phyloP scores from a whole-genome alignment of 53 echinoderm and acorn worm genomes.

The Temnopleurus reevesii region DNA sequence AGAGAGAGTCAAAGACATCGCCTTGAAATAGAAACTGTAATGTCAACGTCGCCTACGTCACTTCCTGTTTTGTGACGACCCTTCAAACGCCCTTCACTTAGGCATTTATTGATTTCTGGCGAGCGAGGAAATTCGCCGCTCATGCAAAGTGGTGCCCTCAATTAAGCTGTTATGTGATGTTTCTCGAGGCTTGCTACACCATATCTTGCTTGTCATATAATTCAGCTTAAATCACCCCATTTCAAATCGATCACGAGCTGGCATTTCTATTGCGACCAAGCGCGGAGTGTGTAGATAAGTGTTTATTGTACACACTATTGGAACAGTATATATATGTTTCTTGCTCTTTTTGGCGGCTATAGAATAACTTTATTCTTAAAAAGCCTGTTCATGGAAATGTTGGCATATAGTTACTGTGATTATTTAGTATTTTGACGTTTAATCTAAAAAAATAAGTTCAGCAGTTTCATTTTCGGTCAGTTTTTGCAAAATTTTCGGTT shows the following conservation, averaged over 20 bases:
- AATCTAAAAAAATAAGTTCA: too few species aligned
- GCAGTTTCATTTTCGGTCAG: too few species aligned
- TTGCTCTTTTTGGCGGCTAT: too few species aligned
- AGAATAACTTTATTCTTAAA: background rate
- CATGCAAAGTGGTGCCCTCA: slow-evolving; percentile 53
- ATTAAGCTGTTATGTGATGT: slow-evolving; percentile 44
- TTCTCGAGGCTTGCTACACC: slow-evolving; percentile 13
- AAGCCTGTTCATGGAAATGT: too few species aligned
- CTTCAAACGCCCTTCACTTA: slow-evolving; percentile 32
- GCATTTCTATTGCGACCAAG: slow-evolving; percentile 4
- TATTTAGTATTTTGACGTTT: too few species aligned
- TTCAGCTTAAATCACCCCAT: slow-evolving; percentile 55
- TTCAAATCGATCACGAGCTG: slow-evolving; percentile 35
- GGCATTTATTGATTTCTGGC: slow-evolving; percentile 45
- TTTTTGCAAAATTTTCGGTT: too few species aligned
- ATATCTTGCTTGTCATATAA: slow-evolving; percentile 48
- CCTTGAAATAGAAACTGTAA: slow-evolving; percentile 27
- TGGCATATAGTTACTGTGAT: too few species aligned
- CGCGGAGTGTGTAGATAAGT: slow-evolving; percentile 10
- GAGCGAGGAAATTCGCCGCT: slow-evolving; percentile 49
- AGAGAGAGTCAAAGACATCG: background rate
- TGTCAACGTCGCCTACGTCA: slow-evolving; percentile 47
- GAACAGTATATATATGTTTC: too few species aligned
- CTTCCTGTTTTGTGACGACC: slow-evolving; percentile 42
- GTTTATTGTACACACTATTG: slow-evolving; percentile 41